Percentiles rank a stretch among this genome's conserved stretches.
phyloP scores from a whole-genome alignment of 2,113 vertebrate genomes.

The Mola mola region DNA sequence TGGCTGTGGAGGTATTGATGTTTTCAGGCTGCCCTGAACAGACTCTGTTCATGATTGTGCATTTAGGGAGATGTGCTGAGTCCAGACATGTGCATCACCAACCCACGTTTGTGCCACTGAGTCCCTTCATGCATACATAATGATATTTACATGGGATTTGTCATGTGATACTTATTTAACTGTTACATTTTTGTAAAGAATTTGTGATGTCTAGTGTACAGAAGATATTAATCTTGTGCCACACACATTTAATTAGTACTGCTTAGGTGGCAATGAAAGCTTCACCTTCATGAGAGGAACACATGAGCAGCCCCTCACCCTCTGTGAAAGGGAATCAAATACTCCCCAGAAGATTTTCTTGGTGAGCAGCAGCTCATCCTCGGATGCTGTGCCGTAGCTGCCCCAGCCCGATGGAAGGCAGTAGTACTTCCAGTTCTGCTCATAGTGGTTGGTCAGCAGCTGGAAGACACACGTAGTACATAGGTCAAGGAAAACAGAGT shows the following conservation, averaged over 20 bases:
- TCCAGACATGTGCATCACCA: constrained; percentile 34
- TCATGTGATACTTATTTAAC: not conserved
- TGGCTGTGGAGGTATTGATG: constrained; percentile 61
- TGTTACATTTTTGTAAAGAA: not conserved
- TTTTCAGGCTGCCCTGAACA: constrained; percentile 41
- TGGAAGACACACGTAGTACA: constrained; percentile 64
- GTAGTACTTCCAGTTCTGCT: constrained; percentile 99
- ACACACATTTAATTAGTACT: not conserved
- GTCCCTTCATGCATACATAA: not conserved
- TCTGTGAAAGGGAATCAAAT: constrained; percentile 95
- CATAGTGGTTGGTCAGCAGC: constrained; percentile 97
- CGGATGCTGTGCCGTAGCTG: constrained; percentile 91
- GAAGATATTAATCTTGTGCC: not conserved
- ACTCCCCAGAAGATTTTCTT: constrained; percentile 99
- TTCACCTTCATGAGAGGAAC: no score
- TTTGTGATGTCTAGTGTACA: not conserved
- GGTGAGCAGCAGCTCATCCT: constrained; percentile 95
- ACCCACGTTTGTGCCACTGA: constrained; percentile 24
- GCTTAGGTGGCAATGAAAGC: no score
- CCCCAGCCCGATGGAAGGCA: constrained; percentile 96
- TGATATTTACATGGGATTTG: not conserved
- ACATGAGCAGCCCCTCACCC: constrained; percentile 79
- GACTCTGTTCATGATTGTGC: constrained; percentile 47
- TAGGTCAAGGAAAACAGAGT: constrained; percentile 19
- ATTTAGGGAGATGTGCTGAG: constrained; percentile 63